Conservation (phyloP, 2,888 invertebrate species). For the Sphecodes monilicornis region DNA sequence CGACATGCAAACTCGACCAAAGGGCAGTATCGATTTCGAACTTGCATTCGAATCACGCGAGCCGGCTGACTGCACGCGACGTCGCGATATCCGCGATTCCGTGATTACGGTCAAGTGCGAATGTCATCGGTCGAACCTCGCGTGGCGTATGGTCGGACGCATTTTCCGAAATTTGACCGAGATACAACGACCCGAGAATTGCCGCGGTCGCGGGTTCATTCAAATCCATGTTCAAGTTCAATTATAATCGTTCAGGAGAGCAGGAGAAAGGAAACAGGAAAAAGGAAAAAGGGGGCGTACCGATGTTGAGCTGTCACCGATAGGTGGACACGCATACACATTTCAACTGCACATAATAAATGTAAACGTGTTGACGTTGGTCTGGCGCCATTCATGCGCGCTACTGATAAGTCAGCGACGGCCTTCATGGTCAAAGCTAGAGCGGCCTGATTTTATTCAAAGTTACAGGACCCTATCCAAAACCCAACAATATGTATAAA, state of each 20-base stretch:
- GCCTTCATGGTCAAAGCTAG: no score
- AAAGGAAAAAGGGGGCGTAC: not conserved
- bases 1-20: conserved; percentile 18
- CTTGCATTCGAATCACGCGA: conserved; percentile 59
- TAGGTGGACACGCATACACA: no score
- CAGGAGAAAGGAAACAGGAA: not conserved
- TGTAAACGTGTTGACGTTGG: no score
- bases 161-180: not conserved
- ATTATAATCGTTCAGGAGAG: no score
- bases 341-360: no score
- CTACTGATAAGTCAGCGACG: no score
- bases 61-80: conserved; percentile 63
- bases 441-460: no score
- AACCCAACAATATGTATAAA: no score
- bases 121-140: conserved; percentile 64
- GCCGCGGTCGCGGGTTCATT: no score
- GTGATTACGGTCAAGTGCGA: conserved; percentile 70
- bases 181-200: not conserved
- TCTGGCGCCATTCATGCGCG: no score
- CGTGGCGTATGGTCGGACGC: conserved; percentile 20
- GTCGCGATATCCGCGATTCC: conserved; percentile 49
- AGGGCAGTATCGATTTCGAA: conserved; percentile 62
- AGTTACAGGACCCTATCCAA: no score
- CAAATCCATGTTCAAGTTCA: not conserved
- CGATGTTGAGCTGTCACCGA: no score